A percentile compares a stretch with the other conserved stretches of the same genome.
These are phyloP conservation scores for Tychaedon coryphoeus DNA, from an alignment of 2,113 vertebrate genomes.

Conservation along the genomic window DNA sequence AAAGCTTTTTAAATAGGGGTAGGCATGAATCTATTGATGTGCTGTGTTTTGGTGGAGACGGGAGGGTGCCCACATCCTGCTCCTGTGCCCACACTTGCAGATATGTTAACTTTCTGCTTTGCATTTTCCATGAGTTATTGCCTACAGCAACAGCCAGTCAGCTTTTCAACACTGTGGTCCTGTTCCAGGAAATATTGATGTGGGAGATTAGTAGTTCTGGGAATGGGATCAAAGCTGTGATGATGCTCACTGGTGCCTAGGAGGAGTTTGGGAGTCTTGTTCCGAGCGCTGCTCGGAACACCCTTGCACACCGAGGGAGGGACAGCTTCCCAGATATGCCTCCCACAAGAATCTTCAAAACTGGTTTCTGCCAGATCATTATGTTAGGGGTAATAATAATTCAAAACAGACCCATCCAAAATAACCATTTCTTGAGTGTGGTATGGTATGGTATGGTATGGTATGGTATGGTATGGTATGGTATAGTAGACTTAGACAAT, in stretches of 20 bases:
- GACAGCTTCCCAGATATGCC: background rate
- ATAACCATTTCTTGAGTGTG: background rate
- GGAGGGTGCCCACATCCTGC: conserved; percentile 38
- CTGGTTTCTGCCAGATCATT: background rate
- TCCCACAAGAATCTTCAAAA: background rate
- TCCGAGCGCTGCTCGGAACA: background rate
- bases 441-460: background rate
- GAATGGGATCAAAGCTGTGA: conserved; percentile 63
- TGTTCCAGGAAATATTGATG: conserved; percentile 74
- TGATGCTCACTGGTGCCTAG: background rate
- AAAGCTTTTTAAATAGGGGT: conserved; percentile 54
- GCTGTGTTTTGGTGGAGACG: background rate
- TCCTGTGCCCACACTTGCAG: background rate
- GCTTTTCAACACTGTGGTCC: conserved; percentile 25
- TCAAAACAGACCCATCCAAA: background rate
- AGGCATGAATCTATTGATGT: conserved; percentile 36
- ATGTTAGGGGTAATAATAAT: background rate
- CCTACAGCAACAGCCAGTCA: conserved; percentile 45
- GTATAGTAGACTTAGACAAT: background rate
- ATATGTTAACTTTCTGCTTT: conserved; percentile 3
- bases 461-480: too few species aligned
- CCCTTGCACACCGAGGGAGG: background rate
- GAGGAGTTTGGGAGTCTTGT: background rate
- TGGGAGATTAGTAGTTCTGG: conserved; percentile 67
- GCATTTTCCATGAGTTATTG: conserved; percentile 46